phyloP scores from a whole-genome alignment of 2,113 vertebrate species.

The Melanocharis versteri region DNA sequence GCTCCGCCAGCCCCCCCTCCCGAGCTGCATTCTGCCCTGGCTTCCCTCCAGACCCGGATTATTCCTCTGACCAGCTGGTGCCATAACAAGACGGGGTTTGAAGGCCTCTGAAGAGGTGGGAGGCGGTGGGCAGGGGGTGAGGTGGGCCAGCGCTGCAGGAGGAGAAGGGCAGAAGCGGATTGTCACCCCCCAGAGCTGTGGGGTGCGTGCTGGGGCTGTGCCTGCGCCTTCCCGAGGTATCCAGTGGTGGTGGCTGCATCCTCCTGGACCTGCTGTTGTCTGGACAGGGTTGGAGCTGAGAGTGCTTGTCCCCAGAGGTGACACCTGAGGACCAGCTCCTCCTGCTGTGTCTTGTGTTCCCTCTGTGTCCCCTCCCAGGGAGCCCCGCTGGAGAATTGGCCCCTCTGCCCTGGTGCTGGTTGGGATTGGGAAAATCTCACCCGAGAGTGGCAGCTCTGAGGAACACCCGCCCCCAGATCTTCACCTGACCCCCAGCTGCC shows the following conservation, averaged over 20 bases:
- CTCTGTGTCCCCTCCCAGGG: neutral
- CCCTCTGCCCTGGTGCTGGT: neutral
- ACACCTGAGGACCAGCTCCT: neutral
- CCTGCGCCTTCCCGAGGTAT: rapidly evolving
- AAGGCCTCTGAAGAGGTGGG: neutral
- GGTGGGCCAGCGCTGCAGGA: neutral
- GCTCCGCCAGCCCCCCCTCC: neutral
- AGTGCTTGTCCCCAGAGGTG: neutral
- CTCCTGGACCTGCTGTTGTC: neutral
- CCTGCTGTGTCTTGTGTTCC: neutral
- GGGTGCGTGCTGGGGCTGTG: neutral
- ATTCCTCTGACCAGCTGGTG: slow-evolving; percentile 53
- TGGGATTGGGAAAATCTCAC: neutral
- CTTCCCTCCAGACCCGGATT: slow-evolving; percentile 52
- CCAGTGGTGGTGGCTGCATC: neutral
- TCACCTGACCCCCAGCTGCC: rapidly evolving
- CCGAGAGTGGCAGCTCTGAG: neutral
- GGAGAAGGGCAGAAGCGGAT: neutral
- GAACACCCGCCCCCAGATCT: neutral
- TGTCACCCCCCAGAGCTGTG: neutral
- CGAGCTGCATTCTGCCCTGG: slow-evolving; percentile 46
- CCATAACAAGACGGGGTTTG: neutral
- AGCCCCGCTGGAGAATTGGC: neutral
- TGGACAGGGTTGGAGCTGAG: neutral
- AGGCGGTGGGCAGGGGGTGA: neutral